Percentiles rank a stretch among this genome's conserved stretches.
Evolutionary conservation across 1,140 invertebrate species (phyloP).

Genomic region (Drosophila ambigua): DNA sequence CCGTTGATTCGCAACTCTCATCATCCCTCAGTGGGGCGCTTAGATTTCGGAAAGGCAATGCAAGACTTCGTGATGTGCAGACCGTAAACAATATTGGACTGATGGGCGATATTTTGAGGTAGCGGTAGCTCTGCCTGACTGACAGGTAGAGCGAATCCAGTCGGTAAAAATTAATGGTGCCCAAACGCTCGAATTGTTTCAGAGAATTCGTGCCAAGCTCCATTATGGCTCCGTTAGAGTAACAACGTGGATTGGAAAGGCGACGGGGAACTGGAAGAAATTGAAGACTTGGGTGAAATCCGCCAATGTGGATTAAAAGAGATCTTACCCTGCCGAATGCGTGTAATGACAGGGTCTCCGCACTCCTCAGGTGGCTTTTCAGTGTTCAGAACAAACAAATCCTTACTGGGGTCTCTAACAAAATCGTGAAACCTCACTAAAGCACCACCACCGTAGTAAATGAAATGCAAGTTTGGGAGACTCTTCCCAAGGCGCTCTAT

Average conservation of each 20-base stretch:
- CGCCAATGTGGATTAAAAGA: background rate
- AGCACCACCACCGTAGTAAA: conserved; percentile 84
- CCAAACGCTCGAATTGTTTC: conserved; percentile 85
- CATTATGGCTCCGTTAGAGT: conserved; percentile 77
- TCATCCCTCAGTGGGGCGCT: conserved; percentile 24
- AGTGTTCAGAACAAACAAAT: conserved; percentile 77
- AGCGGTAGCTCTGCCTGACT: conserved; percentile 84
- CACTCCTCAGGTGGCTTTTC: conserved; percentile 46
- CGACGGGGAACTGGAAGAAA: conserved; percentile 86
- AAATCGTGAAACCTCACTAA: conserved; percentile 84
- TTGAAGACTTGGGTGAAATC: background rate
- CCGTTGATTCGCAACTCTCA: conserved; percentile 66
- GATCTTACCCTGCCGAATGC: conserved; percentile 73
- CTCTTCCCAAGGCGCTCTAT: conserved; percentile 84
- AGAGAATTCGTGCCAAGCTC: conserved; percentile 74
- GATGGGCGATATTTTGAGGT: conserved; percentile 84
- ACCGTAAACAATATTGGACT: conserved; percentile 84
- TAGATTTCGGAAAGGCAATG: conserved; percentile 76
- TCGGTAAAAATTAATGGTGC: conserved; percentile 87
- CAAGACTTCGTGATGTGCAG: conserved; percentile 85
- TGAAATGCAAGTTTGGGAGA: conserved; percentile 85
- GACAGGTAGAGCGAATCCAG: conserved; percentile 89
- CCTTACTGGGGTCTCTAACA: conserved; percentile 79
- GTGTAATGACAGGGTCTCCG: conserved; percentile 60
- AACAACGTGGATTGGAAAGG: conserved; percentile 87